These are phyloP conservation scores for Amblyopsis hoosieri DNA, from an alignment of 2,797 vertebrate genomes.

Conservation along the genomic window DNA sequence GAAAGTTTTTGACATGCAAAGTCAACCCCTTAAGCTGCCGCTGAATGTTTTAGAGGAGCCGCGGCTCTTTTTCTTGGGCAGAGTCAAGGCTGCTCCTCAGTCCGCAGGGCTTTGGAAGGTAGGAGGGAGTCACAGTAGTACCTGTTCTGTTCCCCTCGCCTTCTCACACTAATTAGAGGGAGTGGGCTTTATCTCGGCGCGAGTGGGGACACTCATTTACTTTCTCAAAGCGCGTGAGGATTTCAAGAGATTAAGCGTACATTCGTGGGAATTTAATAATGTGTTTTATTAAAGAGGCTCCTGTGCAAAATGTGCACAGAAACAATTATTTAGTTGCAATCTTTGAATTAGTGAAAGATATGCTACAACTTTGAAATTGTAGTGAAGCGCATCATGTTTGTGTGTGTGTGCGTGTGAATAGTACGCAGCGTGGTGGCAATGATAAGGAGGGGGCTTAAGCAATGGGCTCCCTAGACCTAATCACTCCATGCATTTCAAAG, in stretches of 20 bases:
- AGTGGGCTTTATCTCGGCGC: constrained; percentile 50
- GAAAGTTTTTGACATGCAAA: constrained; percentile 66
- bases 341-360: constrained; percentile 26
- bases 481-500: constrained; percentile 78
- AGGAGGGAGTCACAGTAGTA: constrained; percentile 50
- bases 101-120: constrained; percentile 59
- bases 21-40: constrained; percentile 66
- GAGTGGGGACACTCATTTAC: constrained; percentile 44
- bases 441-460: constrained; percentile 70
- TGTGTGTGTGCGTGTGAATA: constrained; percentile 16
- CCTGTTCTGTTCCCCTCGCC: constrained; percentile 65
- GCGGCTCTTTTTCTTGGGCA: constrained; percentile 48
- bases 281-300: constrained; percentile 19
- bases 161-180: constrained; percentile 70
- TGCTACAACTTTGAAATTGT: constrained; percentile 10
- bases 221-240: constrained; percentile 14
- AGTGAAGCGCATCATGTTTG: too few species aligned
- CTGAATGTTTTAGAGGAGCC: constrained; percentile 66
- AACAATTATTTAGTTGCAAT: constrained; percentile 41
- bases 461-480: constrained; percentile 64
- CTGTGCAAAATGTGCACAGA: constrained; percentile 30
- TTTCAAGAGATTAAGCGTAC: constrained; percentile 12
- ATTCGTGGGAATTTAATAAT: constrained; percentile 38
- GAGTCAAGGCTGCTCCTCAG: constrained; percentile 58
- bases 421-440: constrained; percentile 47